These are phyloP conservation scores for Drosophila kokeensis DNA, from an alignment of 2,888 invertebrate species.

Conservation along the genomic window DNA sequence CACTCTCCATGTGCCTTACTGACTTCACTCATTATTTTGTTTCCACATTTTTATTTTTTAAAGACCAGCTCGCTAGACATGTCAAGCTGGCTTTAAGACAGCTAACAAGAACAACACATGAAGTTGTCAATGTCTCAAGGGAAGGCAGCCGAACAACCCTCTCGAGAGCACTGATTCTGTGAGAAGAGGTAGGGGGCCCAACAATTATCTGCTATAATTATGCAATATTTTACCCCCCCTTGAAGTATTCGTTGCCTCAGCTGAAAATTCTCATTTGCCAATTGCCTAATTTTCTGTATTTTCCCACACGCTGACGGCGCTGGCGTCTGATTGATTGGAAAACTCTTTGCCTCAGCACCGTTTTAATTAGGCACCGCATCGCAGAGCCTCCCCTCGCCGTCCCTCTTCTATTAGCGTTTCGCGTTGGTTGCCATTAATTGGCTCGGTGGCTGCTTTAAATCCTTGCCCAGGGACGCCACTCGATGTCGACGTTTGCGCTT, in stretches of 20 bases:
- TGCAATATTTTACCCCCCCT: slow-evolving; percentile 61
- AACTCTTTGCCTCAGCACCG: slow-evolving; percentile 55
- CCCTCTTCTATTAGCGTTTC: slow-evolving; percentile 2
- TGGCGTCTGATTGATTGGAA: slow-evolving; percentile 78
- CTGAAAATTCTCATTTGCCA: slow-evolving; percentile 62
- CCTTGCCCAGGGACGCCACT: slow-evolving; percentile 39
- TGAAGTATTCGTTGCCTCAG: slow-evolving; percentile 18
- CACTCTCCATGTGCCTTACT: slow-evolving; percentile 64
- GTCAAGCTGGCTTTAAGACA: slow-evolving; percentile 76
- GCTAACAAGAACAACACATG: slow-evolving; percentile 49
- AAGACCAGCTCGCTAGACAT: slow-evolving; percentile 42
- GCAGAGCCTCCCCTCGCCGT: neutral
- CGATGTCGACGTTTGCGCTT: slow-evolving; percentile 59
- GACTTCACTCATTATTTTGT: slow-evolving; percentile 56
- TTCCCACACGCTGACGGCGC: slow-evolving; percentile 56
- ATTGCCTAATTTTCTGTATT: slow-evolving; percentile 79
- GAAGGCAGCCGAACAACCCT: slow-evolving; percentile 62
- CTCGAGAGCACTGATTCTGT: slow-evolving; percentile 29
- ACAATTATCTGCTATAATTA: slow-evolving; percentile 77
- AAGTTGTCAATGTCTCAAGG: slow-evolving; percentile 68
- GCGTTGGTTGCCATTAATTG: slow-evolving; percentile 72
- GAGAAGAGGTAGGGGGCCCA: slow-evolving; percentile 20
- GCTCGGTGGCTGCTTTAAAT: slow-evolving; percentile 69
- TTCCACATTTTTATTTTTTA: slow-evolving; percentile 25
- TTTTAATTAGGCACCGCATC: slow-evolving; percentile 69